Evolutionary conservation across 1,140 invertebrate species (phyloP), one percentile per base, ranked within the genome.

Genomic region (Drosophila lini): DNA sequence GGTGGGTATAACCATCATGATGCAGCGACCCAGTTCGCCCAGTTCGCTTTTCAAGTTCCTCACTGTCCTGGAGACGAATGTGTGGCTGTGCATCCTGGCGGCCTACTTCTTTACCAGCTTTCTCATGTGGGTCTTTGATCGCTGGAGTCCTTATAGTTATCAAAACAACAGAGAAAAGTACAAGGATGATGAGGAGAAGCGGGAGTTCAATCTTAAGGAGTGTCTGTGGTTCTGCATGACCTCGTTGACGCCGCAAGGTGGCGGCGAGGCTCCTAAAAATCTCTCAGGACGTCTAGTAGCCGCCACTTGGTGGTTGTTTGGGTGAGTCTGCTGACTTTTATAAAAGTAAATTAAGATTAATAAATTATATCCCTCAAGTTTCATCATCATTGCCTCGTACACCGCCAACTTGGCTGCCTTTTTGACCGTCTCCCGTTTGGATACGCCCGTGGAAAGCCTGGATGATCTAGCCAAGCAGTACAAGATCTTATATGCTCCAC

Each of bases 201-300:
- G 98, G 15, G 97, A 98, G 84, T 99, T 99, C 81, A 98, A 96
- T 22, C 93, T 99, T 3, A 99, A 99, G 88, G 98, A 99, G 93
- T 98, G 98, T 90, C 93, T 99, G 0, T 99, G 98, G 98, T 99
- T 99, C 92, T 99, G 98, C 89, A 99, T 99, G 98, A 99, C 98
- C 22, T 99, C 98, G 1, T 91, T 99, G 8, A 99, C 98, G 0
- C 98, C 98, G 0, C 98, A 99, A 31, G 91, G 91, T 3, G 91
- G 90, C 11, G 98, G 98, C 0, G 98, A 99, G 93, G 98, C 98
- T 0, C 98, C 98, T 0, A 98, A 98, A 90, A 98, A 98, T 93
- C 93, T 99, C 0, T 98, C 97, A 0, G 98, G 98, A 0, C 94
- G 98, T 64, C 93, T 99, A 1, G 96, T 99, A 0, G 98, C 98